phyloP scores from a whole-genome alignment of 37 sponge, comb jelly and placozoan species.

The Oopsacas minuta region DNA sequence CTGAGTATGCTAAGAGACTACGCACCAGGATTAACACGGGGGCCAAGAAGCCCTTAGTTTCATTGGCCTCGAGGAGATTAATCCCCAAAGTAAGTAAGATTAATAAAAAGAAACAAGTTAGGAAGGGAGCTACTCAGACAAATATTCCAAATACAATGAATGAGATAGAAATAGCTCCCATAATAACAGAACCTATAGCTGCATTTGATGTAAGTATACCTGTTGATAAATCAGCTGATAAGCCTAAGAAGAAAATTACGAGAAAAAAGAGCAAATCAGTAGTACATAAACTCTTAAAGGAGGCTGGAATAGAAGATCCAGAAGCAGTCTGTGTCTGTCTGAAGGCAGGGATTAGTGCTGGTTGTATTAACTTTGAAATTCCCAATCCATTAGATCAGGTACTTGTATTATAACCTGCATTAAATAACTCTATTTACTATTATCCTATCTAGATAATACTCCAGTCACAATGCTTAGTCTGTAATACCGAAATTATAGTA shows the following conservation, averaged over 20 bases:
- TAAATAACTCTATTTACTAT: no score
- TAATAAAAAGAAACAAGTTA: no score
- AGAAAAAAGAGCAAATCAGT: background rate
- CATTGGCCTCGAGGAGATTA: background rate
- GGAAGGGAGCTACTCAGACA: no score
- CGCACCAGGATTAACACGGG: background rate
- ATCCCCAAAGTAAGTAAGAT: no score
- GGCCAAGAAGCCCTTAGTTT: no score
- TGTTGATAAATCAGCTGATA: no score
- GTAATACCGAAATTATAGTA: background rate
- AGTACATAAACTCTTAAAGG: background rate
- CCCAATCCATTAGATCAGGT: background rate
- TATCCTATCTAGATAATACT: background rate
- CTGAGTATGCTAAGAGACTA: no score
- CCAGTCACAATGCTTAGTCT: background rate
- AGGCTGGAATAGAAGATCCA: background rate
- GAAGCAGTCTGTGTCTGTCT: background rate
- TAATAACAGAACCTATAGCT: background rate
- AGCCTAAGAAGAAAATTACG: background rate
- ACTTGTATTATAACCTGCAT: no score
- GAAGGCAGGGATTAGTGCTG: background rate
- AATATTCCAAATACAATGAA: background rate
- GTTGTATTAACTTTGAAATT: background rate
- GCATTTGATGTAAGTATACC: background rate
- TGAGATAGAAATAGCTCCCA: background rate